phyloP scores from a whole-genome alignment of 2,888 invertebrate genomes.

The Scelioninae gen. 1 region DNA sequence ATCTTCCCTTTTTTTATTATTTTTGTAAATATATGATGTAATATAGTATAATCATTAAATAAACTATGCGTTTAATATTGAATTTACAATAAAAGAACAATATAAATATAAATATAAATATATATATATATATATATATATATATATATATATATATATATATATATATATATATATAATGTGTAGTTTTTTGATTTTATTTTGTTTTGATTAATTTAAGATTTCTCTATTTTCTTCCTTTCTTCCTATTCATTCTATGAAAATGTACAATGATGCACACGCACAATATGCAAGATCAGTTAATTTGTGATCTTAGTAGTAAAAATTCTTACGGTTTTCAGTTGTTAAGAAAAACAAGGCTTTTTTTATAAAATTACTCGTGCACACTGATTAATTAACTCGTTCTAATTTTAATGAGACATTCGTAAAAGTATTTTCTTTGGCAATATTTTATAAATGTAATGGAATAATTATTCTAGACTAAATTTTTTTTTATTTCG shows the following conservation, averaged over 20 bases:
- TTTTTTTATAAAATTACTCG: constrained; percentile 32
- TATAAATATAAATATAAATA: too few relatives aligned
- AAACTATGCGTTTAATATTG: too few relatives aligned
- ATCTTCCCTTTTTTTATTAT: too few relatives aligned
- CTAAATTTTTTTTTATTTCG: neutral
- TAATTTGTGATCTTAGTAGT: constrained; percentile 7
- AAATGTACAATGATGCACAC: constrained; percentile 45
- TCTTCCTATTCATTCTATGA: neutral
- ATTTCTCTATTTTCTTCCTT: constrained; percentile 6
- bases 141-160: too few relatives aligned
- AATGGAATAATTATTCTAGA: neutral
- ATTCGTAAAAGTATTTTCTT: constrained; percentile 9
- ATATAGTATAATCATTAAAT: too few relatives aligned
- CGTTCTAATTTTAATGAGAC: constrained; percentile 20
- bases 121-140: neutral
- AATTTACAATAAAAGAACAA: too few relatives aligned
- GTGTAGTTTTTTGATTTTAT: constrained; percentile 19
- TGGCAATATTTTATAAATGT: constrained; percentile 8
- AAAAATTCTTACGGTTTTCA: constrained; percentile 14
- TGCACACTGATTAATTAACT: constrained; percentile 23
- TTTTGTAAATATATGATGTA: too few relatives aligned
- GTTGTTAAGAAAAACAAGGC: constrained; percentile 26
- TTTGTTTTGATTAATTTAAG: constrained; percentile 22
- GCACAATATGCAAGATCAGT: constrained; percentile 41
- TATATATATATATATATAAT: too few relatives aligned